Conservation (phyloP, 1,140 invertebrate genomes). For the Ostrea edulis region DNA sequence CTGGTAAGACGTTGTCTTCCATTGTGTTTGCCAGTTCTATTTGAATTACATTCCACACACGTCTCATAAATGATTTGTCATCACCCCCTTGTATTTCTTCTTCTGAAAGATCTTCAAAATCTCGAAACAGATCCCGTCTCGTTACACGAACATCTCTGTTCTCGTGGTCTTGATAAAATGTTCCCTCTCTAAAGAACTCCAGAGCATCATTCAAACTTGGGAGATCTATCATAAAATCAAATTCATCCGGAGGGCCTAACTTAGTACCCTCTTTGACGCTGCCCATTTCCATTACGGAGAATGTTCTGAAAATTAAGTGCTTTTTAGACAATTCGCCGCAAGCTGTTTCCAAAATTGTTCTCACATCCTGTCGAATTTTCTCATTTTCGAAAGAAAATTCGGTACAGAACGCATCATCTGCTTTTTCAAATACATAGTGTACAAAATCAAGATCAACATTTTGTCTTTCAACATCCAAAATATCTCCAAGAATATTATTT, state of each 20-base stretch:
- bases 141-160: neutral
- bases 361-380: neutral
- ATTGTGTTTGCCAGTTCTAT: neutral
- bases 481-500: neutral
- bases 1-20: neutral
- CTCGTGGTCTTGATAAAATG: neutral
- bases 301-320: neutral
- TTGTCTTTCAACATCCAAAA: neutral
- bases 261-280: neutral
- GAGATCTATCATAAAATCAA: slow-evolving; percentile 8
- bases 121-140: neutral
- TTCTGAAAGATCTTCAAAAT: neutral
- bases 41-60: neutral
- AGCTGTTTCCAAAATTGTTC: neutral
- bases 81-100: neutral
- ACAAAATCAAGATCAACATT: neutral
- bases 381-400: neutral
- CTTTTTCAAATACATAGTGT: neutral
- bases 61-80: neutral
- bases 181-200: neutral
- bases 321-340: neutral
- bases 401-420: neutral
- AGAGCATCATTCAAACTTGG: neutral
- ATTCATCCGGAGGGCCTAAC: neutral
- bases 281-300: neutral